phyloP scores from a whole-genome alignment of 2,888 invertebrate species.

The Nemurella pictetii region DNA sequence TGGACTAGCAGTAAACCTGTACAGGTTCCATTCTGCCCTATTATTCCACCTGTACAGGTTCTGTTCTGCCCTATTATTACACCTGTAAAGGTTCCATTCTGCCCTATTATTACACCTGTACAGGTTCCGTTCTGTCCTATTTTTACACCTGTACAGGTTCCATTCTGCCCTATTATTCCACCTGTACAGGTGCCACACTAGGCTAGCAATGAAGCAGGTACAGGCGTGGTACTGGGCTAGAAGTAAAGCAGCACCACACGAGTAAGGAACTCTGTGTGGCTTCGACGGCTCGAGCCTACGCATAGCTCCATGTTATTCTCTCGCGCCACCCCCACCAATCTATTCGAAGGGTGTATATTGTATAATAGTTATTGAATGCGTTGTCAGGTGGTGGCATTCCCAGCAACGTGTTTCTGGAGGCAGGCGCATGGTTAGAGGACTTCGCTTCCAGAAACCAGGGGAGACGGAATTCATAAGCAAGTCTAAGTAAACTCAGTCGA shows the following conservation, averaged over 20 bases:
- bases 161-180: background rate
- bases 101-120: no score
- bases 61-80: background rate
- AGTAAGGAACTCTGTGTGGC: no score
- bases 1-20: no score
- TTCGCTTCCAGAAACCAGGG: background rate
- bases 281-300: no score
- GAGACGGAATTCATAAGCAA: background rate
- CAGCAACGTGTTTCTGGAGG: constrained; percentile 3
- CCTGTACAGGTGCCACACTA: background rate
- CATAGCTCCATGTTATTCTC: no score
- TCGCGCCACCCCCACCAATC: no score
- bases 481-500: background rate
- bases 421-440: background rate
- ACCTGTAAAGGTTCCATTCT: background rate
- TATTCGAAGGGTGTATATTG: background rate
- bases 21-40: no score
- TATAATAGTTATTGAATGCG: constrained; percentile 9
- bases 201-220: no score
- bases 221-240: no score
- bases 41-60: background rate
- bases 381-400: constrained; percentile 15
- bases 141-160: no score
- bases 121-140: no score
- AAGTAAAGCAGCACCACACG: no score